A percentile compares a stretch with the other conserved stretches of the same genome.
These are phyloP conservation scores for Gallinago undulata DNA, from an alignment of 2,113 vertebrate species.

Conservation along the genomic window DNA sequence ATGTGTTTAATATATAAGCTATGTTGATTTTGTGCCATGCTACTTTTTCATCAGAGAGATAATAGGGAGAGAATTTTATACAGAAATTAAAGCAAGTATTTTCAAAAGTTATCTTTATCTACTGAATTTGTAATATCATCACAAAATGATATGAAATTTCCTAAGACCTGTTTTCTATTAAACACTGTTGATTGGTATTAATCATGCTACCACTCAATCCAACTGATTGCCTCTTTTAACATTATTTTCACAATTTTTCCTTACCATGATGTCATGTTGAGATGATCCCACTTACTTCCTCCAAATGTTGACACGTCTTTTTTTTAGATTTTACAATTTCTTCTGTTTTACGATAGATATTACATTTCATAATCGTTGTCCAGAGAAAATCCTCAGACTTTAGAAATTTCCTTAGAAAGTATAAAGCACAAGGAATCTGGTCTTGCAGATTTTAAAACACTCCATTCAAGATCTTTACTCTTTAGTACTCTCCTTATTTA, in stretches of 20 bases:
- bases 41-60: constrained; percentile 10
- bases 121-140: constrained; percentile 64
- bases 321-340: not conserved
- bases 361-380: not conserved
- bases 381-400: not conserved
- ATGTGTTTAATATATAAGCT: not conserved
- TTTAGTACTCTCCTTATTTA: not conserved
- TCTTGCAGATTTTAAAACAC: not conserved
- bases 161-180: constrained; percentile 50
- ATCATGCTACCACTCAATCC: constrained; percentile 46
- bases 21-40: not conserved
- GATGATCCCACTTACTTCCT: constrained; percentile 8
- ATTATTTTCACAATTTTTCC: constrained; percentile 38
- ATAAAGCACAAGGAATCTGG: not conserved
- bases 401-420: not conserved
- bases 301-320: not conserved
- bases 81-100: constrained; percentile 45
- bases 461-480: not conserved
- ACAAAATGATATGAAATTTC: constrained; percentile 20
- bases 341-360: not conserved
- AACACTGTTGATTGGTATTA: constrained; percentile 63
- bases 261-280: constrained; percentile 10
- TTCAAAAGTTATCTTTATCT: constrained; percentile 51
- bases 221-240: constrained; percentile 55
- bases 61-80: constrained; percentile 17